Evolutionary conservation across 2,113 vertebrate genomes (phyloP), one percentile per base, ranked within the genome.

Genomic region (Istiophorus platypterus): DNA sequence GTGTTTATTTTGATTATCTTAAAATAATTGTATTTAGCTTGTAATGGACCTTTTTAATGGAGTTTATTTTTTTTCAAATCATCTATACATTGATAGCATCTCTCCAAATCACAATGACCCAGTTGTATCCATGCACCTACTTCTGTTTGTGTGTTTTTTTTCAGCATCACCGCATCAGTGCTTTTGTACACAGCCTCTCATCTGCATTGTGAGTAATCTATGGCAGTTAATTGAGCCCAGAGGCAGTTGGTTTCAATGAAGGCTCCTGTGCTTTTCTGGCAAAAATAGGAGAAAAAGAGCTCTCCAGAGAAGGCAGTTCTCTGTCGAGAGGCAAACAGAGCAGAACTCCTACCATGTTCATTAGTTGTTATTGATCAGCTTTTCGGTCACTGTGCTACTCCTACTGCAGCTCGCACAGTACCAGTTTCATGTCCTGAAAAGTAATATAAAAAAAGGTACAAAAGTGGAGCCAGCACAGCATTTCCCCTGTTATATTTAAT

Each of bases 301-400:
- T 89, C 89, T 90, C 72, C 56, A 72, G 89, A 91, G 89, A 85
- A 88, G 75, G 63, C 67, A 72, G 84, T 87, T 81, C 87, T 84
- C 89, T 87, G 87, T 90, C 76, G 79, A 88, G 90, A 76, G 89
- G 88, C 85, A 93, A 92, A 90, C 85, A 83, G 91, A 94, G 90
- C 89, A 85, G 81, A 93, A 91, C 93, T 92, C 92, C 88, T 85
- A 80, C 84, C 47, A 68, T 91, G 89, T 94, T 94, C 92, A 92
- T 94, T 94, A 94, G 92, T 86, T 90, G 88, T 88, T 85, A 93
- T 91, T 92, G 93, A 94, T 92, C 90, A 92, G 89, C 57, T 84
- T 90, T 89, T 92, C 86, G 80, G 87, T 87, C 68, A 64, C 88
- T 72, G 82, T 68, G 72, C 78, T 45, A 66, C 86, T 84, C 67